Evolutionary conservation across 2,888 invertebrate genomes (phyloP).

Genomic region (Scaeva pyrastri): DNA sequence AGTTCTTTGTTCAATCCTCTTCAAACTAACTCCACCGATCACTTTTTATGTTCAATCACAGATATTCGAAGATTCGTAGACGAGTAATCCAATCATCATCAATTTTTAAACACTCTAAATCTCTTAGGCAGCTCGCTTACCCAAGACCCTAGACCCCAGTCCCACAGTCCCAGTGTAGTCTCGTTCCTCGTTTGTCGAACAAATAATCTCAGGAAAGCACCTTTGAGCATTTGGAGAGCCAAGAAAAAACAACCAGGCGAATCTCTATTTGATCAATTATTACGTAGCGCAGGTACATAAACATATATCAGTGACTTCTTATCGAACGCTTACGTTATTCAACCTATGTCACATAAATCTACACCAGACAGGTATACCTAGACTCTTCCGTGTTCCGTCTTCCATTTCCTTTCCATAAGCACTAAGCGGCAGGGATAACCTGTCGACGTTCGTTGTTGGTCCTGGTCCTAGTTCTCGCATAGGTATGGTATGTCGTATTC

Average conservation of each 20-base stretch:
- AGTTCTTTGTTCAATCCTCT: neutral
- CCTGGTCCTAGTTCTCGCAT: no score
- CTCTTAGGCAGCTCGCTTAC: neutral
- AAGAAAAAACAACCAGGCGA: neutral
- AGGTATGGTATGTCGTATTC: no score
- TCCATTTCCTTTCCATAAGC: neutral
- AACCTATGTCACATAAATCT: slow-evolving; percentile 9
- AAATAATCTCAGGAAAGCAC: neutral
- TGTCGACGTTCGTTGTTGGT: slow-evolving; percentile 20
- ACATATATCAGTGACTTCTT: slow-evolving; percentile 29
- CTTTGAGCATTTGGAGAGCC: neutral
- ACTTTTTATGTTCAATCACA: neutral
- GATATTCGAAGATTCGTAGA: neutral
- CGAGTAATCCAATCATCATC: neutral
- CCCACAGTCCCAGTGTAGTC: neutral
- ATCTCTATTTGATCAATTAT: slow-evolving; percentile 26
- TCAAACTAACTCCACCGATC: neutral
- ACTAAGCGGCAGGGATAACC: slow-evolving; percentile 33
- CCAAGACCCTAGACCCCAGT: no score
- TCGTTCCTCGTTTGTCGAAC: neutral
- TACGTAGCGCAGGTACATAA: neutral
- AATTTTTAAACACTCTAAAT: neutral
- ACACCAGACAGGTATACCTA: slow-evolving; percentile 2
- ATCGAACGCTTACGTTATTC: slow-evolving; percentile 29
- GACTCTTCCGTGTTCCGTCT: neutral